Conservation (phyloP, 2,113 vertebrate genomes). For the Chroicocephalus ridibundus region DNA sequence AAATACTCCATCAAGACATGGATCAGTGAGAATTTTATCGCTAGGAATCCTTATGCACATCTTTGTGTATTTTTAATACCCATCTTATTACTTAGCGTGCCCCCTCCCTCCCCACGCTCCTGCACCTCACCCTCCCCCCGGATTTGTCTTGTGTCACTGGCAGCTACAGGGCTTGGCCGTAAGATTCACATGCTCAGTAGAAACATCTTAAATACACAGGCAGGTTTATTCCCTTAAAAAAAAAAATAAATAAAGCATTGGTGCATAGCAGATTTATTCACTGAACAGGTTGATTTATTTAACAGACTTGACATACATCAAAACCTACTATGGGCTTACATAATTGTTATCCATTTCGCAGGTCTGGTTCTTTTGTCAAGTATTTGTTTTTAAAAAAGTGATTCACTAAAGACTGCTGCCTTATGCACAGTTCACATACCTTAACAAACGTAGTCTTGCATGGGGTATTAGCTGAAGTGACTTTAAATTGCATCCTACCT, state of each 20-base stretch:
- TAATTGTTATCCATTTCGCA: conserved; percentile 73
- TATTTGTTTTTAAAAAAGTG: conserved; percentile 72
- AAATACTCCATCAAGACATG: conserved; percentile 63
- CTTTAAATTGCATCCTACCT: conserved; percentile 50
- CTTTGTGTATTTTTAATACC: conserved; percentile 49
- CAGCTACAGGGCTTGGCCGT: not conserved
- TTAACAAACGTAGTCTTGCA: conserved; percentile 19
- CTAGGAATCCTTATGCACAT: conserved; percentile 36
- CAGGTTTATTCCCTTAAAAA: not conserved
- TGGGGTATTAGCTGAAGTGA: conserved; percentile 22
- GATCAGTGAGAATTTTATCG: conserved; percentile 55
- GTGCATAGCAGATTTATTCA: conserved; percentile 74
- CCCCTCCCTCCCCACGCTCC: not conserved
- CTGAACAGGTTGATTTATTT: conserved; percentile 75
- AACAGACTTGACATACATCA: conserved; percentile 68
- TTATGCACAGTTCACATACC: conserved; percentile 23
- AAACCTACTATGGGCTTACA: conserved; percentile 70
- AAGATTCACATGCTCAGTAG: not conserved
- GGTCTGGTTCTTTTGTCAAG: conserved; percentile 73
- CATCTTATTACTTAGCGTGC: not conserved
- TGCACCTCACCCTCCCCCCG: not conserved
- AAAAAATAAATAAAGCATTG: conserved; percentile 18
- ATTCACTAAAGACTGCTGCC: conserved; percentile 45
- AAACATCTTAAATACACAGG: not conserved
- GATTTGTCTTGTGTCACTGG: not conserved